phyloP scores from a whole-genome alignment of 2,888 invertebrate species.

The Choreutis nemorana region DNA sequence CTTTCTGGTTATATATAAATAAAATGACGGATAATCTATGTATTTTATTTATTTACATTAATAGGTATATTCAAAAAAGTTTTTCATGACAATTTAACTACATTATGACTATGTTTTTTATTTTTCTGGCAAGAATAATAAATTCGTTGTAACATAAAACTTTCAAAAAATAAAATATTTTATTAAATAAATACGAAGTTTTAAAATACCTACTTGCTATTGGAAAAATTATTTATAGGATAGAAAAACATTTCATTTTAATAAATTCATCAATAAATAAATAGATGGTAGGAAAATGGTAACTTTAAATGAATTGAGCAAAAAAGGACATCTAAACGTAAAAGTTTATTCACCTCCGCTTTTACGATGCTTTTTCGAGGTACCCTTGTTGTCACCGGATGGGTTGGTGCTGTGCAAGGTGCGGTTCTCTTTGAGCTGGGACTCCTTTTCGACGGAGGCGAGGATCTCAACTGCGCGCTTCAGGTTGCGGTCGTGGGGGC shows the following conservation, averaged over 20 bases:
- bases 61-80: neutral
- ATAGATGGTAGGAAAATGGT: neutral
- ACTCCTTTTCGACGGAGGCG: slow-evolving; percentile 29
- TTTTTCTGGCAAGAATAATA: slow-evolving; percentile 1
- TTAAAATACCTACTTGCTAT: neutral
- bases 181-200: too few relatives aligned
- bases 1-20: too few relatives aligned
- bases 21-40: neutral
- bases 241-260: neutral
- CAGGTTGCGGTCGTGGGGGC: slow-evolving; percentile 21
- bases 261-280: neutral
- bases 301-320: neutral
- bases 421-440: slow-evolving; percentile 39
- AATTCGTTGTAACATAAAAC: neutral
- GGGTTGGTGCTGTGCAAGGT: slow-evolving; percentile 35
- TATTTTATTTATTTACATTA: slow-evolving; percentile 1
- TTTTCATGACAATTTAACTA: slow-evolving; percentile 15
- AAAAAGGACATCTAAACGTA: neutral
- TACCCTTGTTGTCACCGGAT: slow-evolving; percentile 26
- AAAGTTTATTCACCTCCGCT: slow-evolving; percentile 4
- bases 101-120: slow-evolving; percentile 8
- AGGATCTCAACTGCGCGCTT: slow-evolving; percentile 35
- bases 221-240: slow-evolving; percentile 3
- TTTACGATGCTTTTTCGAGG: slow-evolving; percentile 29
- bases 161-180: slow-evolving; percentile 4